Conservation (phyloP, 2,113 vertebrate species). For the Oryzias celebensis region DNA sequence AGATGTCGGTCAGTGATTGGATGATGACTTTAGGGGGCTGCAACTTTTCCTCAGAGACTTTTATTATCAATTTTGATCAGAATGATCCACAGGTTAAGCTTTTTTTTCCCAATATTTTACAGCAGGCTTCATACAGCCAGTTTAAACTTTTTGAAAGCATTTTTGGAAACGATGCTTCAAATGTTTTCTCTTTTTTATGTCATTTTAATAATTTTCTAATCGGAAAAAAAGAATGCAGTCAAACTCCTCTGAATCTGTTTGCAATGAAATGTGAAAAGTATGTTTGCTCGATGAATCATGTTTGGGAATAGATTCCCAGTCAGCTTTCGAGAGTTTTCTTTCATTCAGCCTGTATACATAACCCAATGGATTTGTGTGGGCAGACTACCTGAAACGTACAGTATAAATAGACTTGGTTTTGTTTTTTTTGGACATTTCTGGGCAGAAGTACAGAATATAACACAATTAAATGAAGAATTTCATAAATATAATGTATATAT, state of each 20-base stretch:
- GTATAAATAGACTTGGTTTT: no score
- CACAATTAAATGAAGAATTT: no score
- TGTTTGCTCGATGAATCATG: constrained; percentile 6
- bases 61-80: no score
- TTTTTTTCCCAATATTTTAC: no score
- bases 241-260: neutral
- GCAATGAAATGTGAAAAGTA: neutral
- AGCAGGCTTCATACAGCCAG: no score
- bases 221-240: neutral
- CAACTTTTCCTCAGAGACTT: neutral
- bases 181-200: neutral
- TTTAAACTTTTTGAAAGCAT: no score
- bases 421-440: no score
- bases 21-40: constrained; percentile 11
- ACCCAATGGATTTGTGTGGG: constrained; percentile 1
- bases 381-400: constrained; percentile 11
- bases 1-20: neutral
- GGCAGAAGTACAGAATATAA: no score
- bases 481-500: no score
- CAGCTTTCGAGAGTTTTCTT: constrained; percentile 3
- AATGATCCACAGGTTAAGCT: no score
- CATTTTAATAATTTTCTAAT: constrained; percentile 2
- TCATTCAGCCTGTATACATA: neutral
- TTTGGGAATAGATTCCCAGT: neutral
- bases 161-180: neutral